Conservation (phyloP, 2,888 invertebrate species). For the Oithona nana region DNA sequence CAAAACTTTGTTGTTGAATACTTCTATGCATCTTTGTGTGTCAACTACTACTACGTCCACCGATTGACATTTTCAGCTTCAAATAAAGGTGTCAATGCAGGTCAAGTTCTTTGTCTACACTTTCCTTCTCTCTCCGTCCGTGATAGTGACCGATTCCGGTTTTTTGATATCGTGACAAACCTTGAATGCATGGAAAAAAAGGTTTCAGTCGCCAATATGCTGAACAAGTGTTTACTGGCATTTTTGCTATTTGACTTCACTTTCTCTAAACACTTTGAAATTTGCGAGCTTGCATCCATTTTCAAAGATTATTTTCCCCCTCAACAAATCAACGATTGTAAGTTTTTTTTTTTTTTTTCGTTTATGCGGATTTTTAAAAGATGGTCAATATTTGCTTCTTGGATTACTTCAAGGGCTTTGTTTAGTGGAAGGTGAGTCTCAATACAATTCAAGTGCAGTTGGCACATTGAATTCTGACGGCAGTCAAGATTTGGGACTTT, state of each 20-base stretch:
- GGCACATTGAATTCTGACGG: constrained; percentile 21
- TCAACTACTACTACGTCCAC: no score
- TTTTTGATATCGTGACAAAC: no score
- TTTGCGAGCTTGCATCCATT: not conserved
- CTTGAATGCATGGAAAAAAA: no score
- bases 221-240: not conserved
- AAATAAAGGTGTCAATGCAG: no score
- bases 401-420: constrained; percentile 6
- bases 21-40: no score
- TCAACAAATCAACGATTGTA: not conserved
- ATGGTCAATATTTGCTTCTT: not conserved
- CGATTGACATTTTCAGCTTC: no score
- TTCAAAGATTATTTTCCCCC: not conserved
- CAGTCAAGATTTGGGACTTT: constrained; percentile 22
- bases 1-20: no score
- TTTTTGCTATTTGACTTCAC: not conserved
- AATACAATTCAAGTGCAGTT: constrained; percentile 21
- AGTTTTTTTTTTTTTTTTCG: no score
- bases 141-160: no score
- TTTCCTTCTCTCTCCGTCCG: no score
- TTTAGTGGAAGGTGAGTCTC: not conserved
- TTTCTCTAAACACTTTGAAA: not conserved
- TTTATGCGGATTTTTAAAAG: not conserved
- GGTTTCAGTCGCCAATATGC: no score
- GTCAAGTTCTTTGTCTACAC: no score